These are phyloP conservation scores for Antrozous pallidus DNA, from an alignment of 2,797 vertebrate species.

Conservation along the genomic window DNA sequence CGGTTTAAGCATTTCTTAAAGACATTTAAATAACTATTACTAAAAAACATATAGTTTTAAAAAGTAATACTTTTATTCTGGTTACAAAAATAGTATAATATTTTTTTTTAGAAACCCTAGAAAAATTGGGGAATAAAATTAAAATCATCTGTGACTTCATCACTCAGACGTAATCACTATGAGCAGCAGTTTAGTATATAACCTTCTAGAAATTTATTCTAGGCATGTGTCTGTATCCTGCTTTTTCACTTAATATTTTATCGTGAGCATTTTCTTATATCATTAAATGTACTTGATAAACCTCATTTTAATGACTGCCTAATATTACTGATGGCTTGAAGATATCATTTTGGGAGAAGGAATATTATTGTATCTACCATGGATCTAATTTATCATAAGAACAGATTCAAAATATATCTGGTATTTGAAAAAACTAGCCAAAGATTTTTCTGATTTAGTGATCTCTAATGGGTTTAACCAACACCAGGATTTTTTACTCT, in stretches of 20 bases:
- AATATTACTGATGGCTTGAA: constrained; percentile 30
- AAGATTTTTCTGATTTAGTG: constrained; percentile 43
- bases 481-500: constrained; percentile 21
- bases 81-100: constrained; percentile 10
- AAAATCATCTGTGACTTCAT: constrained; percentile 25
- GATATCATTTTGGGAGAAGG: neutral
- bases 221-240: neutral
- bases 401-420: constrained; percentile 40
- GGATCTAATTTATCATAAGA: constrained; percentile 12
- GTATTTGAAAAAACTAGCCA: neutral
- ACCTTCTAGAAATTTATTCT: constrained; percentile 41
- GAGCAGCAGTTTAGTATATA: neutral
- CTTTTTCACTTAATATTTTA: constrained; percentile 37
- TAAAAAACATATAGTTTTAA: constrained; percentile 5
- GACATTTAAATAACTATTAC: constrained; percentile 38
- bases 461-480: constrained; percentile 28
- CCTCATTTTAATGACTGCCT: constrained; percentile 13
- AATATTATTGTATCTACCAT: neutral
- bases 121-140: neutral
- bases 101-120: neutral
- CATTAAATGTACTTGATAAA: constrained; percentile 31
- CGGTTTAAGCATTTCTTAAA: constrained; percentile 29
- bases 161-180: neutral
- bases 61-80: constrained; percentile 34
- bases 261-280: constrained; percentile 28